Conservation (phyloP, 35 echinoderm and acorn worm species). For the Strongylocentrotus purpuratus region DNA sequence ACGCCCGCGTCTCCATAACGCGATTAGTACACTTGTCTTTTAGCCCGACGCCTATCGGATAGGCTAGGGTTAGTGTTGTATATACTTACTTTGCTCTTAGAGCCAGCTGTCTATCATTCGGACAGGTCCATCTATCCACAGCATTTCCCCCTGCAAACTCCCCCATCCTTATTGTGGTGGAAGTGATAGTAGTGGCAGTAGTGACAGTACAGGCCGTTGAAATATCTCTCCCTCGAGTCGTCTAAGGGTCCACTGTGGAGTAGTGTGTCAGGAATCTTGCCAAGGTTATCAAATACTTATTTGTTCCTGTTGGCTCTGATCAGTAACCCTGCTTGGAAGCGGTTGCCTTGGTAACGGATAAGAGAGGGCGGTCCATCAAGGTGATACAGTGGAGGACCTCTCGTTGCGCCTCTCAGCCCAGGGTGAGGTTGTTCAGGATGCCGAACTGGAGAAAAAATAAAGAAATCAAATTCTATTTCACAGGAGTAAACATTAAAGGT, state of each 20-base stretch:
- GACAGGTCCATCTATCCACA: constrained; percentile 94
- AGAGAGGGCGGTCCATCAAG: neutral
- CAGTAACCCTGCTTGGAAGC: neutral
- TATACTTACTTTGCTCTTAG: constrained; percentile 99
- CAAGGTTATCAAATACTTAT: neutral
- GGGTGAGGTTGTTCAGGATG: neutral
- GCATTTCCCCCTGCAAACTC: constrained; percentile 76
- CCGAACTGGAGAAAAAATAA: neutral
- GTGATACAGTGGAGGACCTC: neutral
- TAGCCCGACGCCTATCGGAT: too few species aligned
- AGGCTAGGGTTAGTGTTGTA: too few species aligned
- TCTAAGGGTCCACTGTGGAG: neutral
- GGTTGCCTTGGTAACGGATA: neutral
- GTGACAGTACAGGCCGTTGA: neutral
- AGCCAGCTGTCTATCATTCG: constrained; percentile 94
- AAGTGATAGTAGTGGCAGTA: neutral
- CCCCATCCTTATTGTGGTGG: constrained; percentile 62
- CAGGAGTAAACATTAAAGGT: too few species aligned
- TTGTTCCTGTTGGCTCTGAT: neutral
- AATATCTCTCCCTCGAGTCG: neutral
- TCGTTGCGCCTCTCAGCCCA: neutral
- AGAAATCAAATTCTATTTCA: neutral
- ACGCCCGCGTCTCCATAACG: too few species aligned
- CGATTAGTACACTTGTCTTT: too few species aligned
- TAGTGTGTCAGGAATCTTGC: neutral